phyloP scores from a whole-genome alignment of 1,140 invertebrate species.

The Acyrthosiphon pisum region DNA sequence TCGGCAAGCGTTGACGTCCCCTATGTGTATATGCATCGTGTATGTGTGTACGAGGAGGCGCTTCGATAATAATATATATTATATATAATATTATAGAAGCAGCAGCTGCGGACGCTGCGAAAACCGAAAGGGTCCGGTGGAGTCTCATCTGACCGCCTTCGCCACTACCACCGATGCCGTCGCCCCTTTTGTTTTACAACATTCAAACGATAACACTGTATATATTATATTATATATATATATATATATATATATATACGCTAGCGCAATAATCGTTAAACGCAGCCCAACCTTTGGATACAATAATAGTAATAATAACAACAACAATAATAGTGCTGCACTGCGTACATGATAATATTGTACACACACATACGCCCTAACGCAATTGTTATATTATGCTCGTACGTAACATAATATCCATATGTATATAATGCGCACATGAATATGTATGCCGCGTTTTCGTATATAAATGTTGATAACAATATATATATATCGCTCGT shows the following conservation, averaged over 20 bases:
- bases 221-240: neutral
- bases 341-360: neutral
- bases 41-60: neutral
- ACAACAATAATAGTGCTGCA: neutral
- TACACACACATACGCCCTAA: neutral
- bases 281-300: neutral
- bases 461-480: neutral
- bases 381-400: neutral
- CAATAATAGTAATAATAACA: neutral
- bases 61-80: neutral
- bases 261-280: slow-evolving; percentile 34
- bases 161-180: neutral
- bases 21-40: neutral
- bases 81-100: neutral
- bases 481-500: neutral
- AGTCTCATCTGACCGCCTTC: slow-evolving; percentile 12
- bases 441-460: neutral
- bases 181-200: slow-evolving; percentile 34
- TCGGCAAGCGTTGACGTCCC: neutral
- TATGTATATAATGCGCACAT: neutral
- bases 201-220: slow-evolving; percentile 16
- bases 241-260: neutral
- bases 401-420: neutral
- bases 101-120: neutral
- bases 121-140: neutral